Evolutionary conservation across 2,113 vertebrate species (phyloP).

Genomic region (Taxidea taxus): DNA sequence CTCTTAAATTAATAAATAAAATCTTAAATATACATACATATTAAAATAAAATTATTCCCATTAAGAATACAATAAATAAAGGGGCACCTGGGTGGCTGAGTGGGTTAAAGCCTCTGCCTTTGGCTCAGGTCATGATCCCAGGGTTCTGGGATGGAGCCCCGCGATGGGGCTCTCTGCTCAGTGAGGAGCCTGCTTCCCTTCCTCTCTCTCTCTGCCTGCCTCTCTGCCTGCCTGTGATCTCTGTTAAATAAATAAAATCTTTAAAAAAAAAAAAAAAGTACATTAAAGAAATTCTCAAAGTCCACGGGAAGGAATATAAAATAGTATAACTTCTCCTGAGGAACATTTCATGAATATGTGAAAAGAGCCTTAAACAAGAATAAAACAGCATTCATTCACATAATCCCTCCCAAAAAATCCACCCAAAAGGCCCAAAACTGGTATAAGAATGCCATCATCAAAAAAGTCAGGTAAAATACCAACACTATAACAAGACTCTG

Average conservation of each 20-base stretch:
- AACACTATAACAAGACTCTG: background rate
- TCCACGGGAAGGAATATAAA: background rate
- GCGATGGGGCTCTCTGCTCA: too few species aligned
- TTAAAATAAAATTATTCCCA: too few species aligned
- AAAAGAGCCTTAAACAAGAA: background rate
- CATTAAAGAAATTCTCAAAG: background rate
- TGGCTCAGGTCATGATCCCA: too few species aligned
- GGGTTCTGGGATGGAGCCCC: too few species aligned
- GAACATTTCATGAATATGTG: background rate
- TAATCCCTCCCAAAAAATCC: background rate
- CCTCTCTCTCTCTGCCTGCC: too few species aligned
- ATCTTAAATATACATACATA: background rate
- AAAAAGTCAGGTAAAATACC: background rate
- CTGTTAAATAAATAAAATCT: background rate
- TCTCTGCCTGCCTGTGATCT: too few species aligned
- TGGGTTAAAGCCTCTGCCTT: too few species aligned
- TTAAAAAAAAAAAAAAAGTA: background rate
- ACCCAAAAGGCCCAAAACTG: background rate
- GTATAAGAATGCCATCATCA: background rate
- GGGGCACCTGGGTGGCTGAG: too few species aligned
- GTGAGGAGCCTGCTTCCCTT: too few species aligned
- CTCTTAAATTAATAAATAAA: background rate
- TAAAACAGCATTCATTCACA: background rate
- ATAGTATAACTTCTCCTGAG: background rate
- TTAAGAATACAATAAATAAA: too few species aligned